Evolutionary conservation across 2,113 vertebrate genomes (phyloP).

Genomic region (Octodon degus): DNA sequence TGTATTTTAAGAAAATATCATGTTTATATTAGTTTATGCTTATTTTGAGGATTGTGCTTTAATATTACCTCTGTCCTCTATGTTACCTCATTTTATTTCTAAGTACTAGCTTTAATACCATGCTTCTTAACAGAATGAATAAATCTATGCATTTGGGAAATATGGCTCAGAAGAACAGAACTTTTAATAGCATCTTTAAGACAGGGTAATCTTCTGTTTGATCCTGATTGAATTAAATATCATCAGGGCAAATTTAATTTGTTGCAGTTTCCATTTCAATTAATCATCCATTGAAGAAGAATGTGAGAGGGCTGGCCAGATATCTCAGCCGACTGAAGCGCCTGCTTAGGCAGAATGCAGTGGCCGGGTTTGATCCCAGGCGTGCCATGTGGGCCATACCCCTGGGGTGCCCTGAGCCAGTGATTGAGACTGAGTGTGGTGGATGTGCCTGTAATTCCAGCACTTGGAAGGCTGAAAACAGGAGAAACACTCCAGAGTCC

Average conservation of each 20-base stretch:
- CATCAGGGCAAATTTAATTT: slow-evolving; percentile 76
- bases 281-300: slow-evolving; percentile 66
- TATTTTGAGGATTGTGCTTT: slow-evolving; percentile 5
- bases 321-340: no score
- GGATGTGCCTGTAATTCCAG: no score
- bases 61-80: neutral
- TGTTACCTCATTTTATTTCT: slow-evolving; percentile 7
- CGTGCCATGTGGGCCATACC: no score
- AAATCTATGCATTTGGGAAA: slow-evolving; percentile 33
- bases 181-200: slow-evolving; percentile 62
- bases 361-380: no score
- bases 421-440: no score
- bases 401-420: no score
- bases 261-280: slow-evolving; percentile 73
- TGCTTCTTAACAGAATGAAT: neutral
- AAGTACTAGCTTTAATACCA: neutral
- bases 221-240: slow-evolving; percentile 71
- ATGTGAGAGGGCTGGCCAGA: no score
- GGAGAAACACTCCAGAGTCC: no score
- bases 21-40: slow-evolving; percentile 50
- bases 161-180: slow-evolving; percentile 32
- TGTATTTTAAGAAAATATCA: neutral
- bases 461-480: no score
- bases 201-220: slow-evolving; percentile 60
- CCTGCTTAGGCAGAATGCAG: no score